phyloP scores from a whole-genome alignment of 2,797 vertebrate genomes.

The Periparus ater region DNA sequence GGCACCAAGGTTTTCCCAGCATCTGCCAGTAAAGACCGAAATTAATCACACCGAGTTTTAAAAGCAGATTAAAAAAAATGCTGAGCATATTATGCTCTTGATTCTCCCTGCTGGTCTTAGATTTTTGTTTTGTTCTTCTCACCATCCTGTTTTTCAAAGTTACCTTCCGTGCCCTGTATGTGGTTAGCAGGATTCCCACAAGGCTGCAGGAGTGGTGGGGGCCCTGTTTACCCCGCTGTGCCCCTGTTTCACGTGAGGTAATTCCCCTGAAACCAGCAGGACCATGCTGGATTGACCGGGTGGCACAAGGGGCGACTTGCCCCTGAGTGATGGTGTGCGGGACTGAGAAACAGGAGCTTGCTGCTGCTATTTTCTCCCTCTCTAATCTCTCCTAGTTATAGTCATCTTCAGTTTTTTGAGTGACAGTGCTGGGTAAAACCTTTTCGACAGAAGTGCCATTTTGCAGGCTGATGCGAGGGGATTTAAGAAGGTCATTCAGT shows the following conservation, averaged over 20 bases:
- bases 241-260: background rate
- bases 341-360: background rate
- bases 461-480: conserved; percentile 19
- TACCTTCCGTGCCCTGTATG: background rate
- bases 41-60: background rate
- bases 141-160: background rate
- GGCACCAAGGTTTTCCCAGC: background rate
- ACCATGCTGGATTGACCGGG: background rate
- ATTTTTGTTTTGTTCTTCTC: background rate
- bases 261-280: background rate
- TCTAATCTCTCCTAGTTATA: conserved; percentile 6
- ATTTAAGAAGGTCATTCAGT: conserved; percentile 46
- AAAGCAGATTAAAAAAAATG: background rate
- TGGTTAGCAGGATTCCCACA: background rate
- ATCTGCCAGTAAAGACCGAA: background rate
- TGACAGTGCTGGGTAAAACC: conserved; percentile 15
- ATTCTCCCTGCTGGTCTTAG: background rate
- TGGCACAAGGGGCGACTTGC: background rate
- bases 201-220: background rate
- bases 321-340: accelerated
- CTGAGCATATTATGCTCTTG: background rate
- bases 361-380: background rate
- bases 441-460: conserved; percentile 49
- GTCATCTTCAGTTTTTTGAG: background rate
- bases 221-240: accelerated